A percentile compares a stretch with the other conserved stretches of the same genome.
Conservation (phyloP, 2,797 vertebrate species). For the Coracias cyanogaster region DNA sequence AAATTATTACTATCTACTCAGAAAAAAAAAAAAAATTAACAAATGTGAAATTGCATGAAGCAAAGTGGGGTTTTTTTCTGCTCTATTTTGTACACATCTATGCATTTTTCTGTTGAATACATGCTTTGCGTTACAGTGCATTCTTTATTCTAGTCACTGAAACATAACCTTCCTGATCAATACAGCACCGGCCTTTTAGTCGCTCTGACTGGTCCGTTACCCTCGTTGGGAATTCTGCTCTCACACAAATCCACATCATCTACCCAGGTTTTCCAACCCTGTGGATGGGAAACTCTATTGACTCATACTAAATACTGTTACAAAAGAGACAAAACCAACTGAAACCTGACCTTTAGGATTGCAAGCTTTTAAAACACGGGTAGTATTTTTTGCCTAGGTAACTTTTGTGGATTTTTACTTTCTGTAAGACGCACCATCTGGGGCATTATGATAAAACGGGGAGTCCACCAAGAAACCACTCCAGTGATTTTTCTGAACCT, state of each 20-base stretch:
- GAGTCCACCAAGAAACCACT: not conserved
- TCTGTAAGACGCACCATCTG: not conserved
- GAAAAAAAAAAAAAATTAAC: not conserved
- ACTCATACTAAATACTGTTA: not conserved
- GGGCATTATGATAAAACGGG: not conserved
- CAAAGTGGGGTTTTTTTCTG: not conserved
- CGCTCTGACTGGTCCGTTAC: not conserved
- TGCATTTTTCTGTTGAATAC: not conserved
- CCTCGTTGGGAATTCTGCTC: not conserved
- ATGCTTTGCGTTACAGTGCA: not conserved
- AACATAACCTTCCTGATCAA: not conserved
- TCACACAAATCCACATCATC: not conserved
- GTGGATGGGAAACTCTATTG: not conserved
- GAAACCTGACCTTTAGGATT: not conserved
- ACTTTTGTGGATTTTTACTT: not conserved
- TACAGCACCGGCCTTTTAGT: not conserved
- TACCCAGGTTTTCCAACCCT: not conserved
- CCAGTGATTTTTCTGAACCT: not conserved
- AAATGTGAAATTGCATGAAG: not conserved
- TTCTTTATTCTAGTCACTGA: not conserved
- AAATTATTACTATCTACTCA: not conserved
- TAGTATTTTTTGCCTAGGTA: not conserved
- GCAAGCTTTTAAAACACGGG: not conserved
- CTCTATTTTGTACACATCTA: not conserved
- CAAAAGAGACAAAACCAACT: not conserved